phyloP scores from a whole-genome alignment of 2,113 vertebrate genomes.

The Tragelaphus buxtoni region DNA sequence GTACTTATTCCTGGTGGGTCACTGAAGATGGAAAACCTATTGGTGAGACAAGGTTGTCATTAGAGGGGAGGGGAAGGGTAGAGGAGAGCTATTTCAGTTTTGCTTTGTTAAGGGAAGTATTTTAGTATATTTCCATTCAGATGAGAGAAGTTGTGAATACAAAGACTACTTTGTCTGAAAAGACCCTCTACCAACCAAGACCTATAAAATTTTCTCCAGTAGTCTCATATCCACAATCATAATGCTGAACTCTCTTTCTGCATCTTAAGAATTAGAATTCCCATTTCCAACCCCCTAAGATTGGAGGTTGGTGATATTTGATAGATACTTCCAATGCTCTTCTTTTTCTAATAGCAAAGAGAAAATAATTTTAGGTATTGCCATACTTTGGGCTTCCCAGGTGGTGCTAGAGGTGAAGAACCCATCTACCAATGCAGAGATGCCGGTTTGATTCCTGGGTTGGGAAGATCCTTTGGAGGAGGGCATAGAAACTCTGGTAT shows the following conservation, averaged over 20 bases:
- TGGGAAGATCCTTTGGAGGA: neutral
- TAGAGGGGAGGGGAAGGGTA: neutral
- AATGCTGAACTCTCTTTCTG: neutral
- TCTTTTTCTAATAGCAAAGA: neutral
- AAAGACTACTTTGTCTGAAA: neutral
- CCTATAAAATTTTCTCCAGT: neutral
- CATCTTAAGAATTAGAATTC: neutral
- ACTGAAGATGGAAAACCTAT: neutral
- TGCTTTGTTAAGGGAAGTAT: neutral
- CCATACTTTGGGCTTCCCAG: neutral
- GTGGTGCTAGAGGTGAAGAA: neutral
- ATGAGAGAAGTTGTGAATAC: neutral
- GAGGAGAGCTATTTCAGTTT: neutral
- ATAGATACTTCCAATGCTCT: neutral
- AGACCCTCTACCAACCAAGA: neutral
- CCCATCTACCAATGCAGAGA: neutral
- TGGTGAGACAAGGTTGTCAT: neutral
- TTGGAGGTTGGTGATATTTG: neutral
- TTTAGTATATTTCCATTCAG: neutral
- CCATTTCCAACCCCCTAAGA: neutral
- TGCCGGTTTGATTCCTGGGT: neutral
- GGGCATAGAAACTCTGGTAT: neutral
- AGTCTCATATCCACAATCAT: neutral
- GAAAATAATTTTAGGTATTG: neutral
- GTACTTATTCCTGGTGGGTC: neutral